These are phyloP conservation scores for Arctopsyche grandis DNA, from an alignment of 1,140 invertebrate species.

Conservation along the genomic window DNA sequence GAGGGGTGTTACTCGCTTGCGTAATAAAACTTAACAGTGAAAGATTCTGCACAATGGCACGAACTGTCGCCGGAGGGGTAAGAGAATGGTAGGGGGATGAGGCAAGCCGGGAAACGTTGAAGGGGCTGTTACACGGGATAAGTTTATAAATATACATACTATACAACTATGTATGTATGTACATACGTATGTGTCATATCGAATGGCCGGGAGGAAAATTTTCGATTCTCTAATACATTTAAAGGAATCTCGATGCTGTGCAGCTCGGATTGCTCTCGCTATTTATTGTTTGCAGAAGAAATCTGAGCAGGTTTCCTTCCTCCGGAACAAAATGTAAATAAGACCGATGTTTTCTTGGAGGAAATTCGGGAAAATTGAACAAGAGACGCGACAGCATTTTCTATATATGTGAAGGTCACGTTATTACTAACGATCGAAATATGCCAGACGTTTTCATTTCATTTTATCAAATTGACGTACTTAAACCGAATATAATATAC, in stretches of 20 bases:
- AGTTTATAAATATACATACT: background rate
- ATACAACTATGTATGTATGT: background rate
- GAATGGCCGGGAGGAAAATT: too few relatives aligned
- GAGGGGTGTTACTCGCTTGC: background rate
- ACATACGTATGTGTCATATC: too few relatives aligned
- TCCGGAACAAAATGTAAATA: background rate
- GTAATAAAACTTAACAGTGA: constrained; percentile 16
- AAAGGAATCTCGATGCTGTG: background rate
- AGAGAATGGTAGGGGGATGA: too few relatives aligned
- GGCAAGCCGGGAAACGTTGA: background rate
- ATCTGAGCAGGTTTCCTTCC: background rate
- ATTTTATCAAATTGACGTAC: too few relatives aligned
- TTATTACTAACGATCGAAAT: too few relatives aligned
- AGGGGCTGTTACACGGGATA: background rate
- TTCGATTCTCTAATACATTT: background rate
- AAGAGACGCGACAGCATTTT: background rate
- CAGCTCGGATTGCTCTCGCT: background rate
- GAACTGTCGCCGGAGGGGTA: constrained; percentile 1
- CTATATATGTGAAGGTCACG: too few relatives aligned
- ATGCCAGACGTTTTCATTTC: too few relatives aligned
- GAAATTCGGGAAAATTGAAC: background rate
- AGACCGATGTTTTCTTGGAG: background rate
- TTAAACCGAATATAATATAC: too few relatives aligned
- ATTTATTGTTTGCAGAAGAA: constrained; percentile 15
- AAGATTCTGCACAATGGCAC: constrained; percentile 13